Evolutionary conservation across 2,797 vertebrate genomes (phyloP).

Genomic region (Atherinosoma microstoma): DNA sequence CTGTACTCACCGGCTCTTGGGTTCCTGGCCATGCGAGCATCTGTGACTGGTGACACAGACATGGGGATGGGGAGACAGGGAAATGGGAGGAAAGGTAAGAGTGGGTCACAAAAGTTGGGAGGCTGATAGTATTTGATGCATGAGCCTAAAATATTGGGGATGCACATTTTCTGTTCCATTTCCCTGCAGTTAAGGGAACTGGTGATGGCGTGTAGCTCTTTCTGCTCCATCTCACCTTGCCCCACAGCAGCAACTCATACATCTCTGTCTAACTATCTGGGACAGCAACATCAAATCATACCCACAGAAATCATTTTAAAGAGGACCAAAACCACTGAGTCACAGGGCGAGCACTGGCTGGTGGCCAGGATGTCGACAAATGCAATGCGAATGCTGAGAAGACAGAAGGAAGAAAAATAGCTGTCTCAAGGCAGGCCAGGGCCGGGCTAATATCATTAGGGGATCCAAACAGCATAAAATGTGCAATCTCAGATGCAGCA

Average conservation of each 20-base stretch:
- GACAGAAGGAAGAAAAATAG: slow-evolving; percentile 79
- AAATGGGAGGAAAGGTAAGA: slow-evolving; percentile 59
- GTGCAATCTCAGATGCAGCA: slow-evolving; percentile 78
- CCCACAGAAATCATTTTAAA: slow-evolving; percentile 77
- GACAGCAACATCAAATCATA: slow-evolving; percentile 78
- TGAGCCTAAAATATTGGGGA: slow-evolving; percentile 75
- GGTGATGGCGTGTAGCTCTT: slow-evolving; percentile 57
- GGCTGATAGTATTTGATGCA: slow-evolving; percentile 70
- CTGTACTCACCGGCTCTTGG: slow-evolving; percentile 81
- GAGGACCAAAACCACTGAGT: slow-evolving; percentile 70
- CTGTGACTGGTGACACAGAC: slow-evolving; percentile 76
- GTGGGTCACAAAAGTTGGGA: slow-evolving; percentile 56
- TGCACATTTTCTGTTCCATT: slow-evolving; percentile 78
- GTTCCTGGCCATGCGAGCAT: slow-evolving; percentile 81
- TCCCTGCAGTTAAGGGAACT: slow-evolving; percentile 61
- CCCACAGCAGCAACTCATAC: slow-evolving; percentile 66
- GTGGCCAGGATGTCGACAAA: slow-evolving; percentile 74
- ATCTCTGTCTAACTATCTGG: slow-evolving; percentile 77
- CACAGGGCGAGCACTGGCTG: slow-evolving; percentile 62
- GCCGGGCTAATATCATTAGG: slow-evolving; percentile 78
- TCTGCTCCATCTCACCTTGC: slow-evolving; percentile 67
- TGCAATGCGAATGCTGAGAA: slow-evolving; percentile 74
- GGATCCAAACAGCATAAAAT: slow-evolving; percentile 76
- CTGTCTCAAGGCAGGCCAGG: slow-evolving; percentile 64
- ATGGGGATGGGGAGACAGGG: slow-evolving; percentile 19